Conservation (phyloP, 2,888 invertebrate genomes). For the Nymphalis urticae region DNA sequence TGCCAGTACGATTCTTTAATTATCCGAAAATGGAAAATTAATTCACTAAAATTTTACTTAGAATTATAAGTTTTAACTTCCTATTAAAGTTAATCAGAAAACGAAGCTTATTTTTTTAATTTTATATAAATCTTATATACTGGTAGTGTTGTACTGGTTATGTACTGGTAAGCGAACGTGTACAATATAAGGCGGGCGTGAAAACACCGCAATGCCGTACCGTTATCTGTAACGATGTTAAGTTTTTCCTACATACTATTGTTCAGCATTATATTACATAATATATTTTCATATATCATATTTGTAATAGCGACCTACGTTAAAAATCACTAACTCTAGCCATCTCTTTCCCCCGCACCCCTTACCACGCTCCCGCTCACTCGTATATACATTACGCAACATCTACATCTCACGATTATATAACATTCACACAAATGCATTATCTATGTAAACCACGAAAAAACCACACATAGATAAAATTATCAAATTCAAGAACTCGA, state of each 20-base stretch:
- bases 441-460: slow-evolving; percentile 30
- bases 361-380: slow-evolving; percentile 41
- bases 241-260: neutral
- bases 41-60: neutral
- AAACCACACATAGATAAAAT: slow-evolving; percentile 40
- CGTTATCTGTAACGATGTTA: neutral
- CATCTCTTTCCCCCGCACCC: slow-evolving; percentile 45
- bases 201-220: slow-evolving; percentile 23
- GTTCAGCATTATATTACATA: slow-evolving; percentile 13
- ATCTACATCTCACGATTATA: slow-evolving; percentile 37
- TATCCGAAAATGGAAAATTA: neutral
- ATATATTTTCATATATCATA: neutral
- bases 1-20: neutral
- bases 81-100: too few relatives aligned
- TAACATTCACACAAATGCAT: slow-evolving; percentile 33
- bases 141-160: too few relatives aligned
- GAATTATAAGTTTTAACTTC: neutral
- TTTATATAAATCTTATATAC: neutral
- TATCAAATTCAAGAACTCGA: slow-evolving; percentile 41
- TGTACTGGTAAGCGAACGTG: neutral
- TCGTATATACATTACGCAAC: slow-evolving; percentile 45
- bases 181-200: neutral
- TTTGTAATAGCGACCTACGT: slow-evolving; percentile 2
- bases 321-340: slow-evolving; percentile 45
- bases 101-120: too few relatives aligned